Evolutionary conservation across 2,113 vertebrate genomes (phyloP), one percentile per base, ranked within the genome.

Genomic region (Malurus alboscapulatus): DNA sequence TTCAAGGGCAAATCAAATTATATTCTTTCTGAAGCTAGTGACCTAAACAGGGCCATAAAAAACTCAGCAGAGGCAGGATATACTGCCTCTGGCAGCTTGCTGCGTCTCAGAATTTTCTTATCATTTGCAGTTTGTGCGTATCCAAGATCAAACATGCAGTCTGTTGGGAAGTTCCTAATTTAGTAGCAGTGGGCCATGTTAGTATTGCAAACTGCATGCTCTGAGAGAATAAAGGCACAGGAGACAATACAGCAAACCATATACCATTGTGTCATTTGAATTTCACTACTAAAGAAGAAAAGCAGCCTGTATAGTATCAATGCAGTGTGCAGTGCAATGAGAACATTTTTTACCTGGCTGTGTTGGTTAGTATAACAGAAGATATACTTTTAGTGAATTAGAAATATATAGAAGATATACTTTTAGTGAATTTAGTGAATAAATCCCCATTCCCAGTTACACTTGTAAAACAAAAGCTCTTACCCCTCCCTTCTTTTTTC

Each of bases 101-200:
- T 84, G 69, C 42, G 40, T 68, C 50, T 79, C 50, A 50, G 48
- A 57, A 13, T 50, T 85, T 75, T 51, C 74, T 57, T 66, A 84
- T 30, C 38, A 79, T 85, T 30, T 57, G n/a, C 82, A 87, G 61
- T 67, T 45, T 24, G 27, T 2, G 2, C 0, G 0, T 0, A 0
- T 40, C n/a, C 0, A 1, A 89, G 45, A 89, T 18, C 0, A 0
- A 81, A 5, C 16, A 22, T 34, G 24, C 3, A 4, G 38, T 15
- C 34, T 1, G 1, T 22, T 44, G 32, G 54, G n/a, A 82, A 73
- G n/a, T 36, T 91, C 74, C 77, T 71, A 48, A 65, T 63, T 30
- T 48, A 59, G 57, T 1, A 50, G 65, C 11, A 89, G 29, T 17
- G 17, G 14, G 77, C 25, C 53, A 54, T 14, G 38, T 40, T 17